Base-by-base conservation (phyloP, 2,888 invertebrate species). In the Gibbula magus region DNA sequence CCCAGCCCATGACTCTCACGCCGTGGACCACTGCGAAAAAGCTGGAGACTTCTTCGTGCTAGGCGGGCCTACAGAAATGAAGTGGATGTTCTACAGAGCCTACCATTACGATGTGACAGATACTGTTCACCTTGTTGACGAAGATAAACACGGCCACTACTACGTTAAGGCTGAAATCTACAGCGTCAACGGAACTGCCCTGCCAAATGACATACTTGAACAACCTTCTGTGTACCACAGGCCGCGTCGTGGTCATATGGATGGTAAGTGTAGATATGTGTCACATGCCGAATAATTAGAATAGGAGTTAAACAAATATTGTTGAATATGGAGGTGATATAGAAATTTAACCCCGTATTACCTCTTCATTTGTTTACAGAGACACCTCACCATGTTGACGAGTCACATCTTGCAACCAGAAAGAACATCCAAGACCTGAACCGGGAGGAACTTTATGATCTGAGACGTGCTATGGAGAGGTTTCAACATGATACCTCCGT, bases 21-120 rank as follows among this genome's bases (percentile, higher is more conserved):
- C 29, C 0, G 54, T 56, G 5, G 66, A 54, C n/a, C 51, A 79
- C 54, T 85, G 85, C 53, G 81, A 81, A 51, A 61, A 75, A n/a
- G 83, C 85, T 2, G 85, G 85, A 10, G 79, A 82, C 45, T 81
- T 85, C 79, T 85, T 85, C 75, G 67, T 83, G 70, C 79, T 85
- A 52, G 85, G 85, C 2, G 85, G 85, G 2, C 77, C 81, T 51
- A 79, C 75, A n/a, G 85, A 85, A 54, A 83, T 83, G 83, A 78
- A 79, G 0, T 85, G 85, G 85, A 66, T 35, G 39, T 79, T 52
- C 56, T 45, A 29, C 51, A 20, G 51, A 29, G 73, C 82, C 22
- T 85, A 82, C 81, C 74, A 70, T 76, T 82, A 78, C 56, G 85
- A 85, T 56, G 77, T 85, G 76, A 85, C 81, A 20, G 75, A 83